Base-by-base conservation (phyloP, 2,888 invertebrate genomes). In the Capitulum mitella region DNA sequence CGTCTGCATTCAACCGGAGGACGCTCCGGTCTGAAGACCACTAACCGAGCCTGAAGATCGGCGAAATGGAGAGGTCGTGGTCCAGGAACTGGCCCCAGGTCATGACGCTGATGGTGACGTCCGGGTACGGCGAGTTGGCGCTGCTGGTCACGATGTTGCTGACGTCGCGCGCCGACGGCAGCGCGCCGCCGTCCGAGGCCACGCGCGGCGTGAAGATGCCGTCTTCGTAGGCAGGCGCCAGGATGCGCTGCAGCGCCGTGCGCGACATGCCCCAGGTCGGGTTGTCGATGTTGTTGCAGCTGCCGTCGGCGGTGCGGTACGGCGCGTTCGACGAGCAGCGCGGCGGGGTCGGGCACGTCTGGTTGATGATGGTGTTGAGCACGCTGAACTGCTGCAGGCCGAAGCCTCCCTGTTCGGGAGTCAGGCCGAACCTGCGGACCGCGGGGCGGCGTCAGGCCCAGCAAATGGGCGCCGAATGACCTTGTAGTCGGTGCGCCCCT, bases 141-240 rank as follows among this genome's bases (percentile, higher is more conserved):
- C 80, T 79, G 46, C 64, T 78, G 70, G 80, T 80, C 26, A 58
- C 77, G 14, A 80, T 78, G 26, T 78, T 78, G 76, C 78, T 79
- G 22, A 83, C 82, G 46, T 81, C 78, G 22, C 84, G 80, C 29
- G 83, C 83, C 32, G 83, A 83, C 2, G 84, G 84, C 34, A 84
- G 79, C 26, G 80, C 80, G 14, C 81, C 80, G 32, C 83, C 83
- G 32, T 80, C 80, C 14, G 77, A 77, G 14, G 82, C 80, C 58
- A 79, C 77, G 0, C 83, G 80, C 8, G 81, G 82, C 19, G 80
- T 80, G 77, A 81, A 80, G n/a, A 84, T 80, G 34, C 83, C 83
- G 61, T 82, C 79, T 22, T 64, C 79, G 32, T 82, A 82, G 12
- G 61, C 79, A 22, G 82, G 80, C 22, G 82, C 80, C 46, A 82